Percentiles rank a stretch among this genome's conserved stretches.
phyloP scores from a whole-genome alignment of 2,888 invertebrate species.

The Cactoblastis cactorum region DNA sequence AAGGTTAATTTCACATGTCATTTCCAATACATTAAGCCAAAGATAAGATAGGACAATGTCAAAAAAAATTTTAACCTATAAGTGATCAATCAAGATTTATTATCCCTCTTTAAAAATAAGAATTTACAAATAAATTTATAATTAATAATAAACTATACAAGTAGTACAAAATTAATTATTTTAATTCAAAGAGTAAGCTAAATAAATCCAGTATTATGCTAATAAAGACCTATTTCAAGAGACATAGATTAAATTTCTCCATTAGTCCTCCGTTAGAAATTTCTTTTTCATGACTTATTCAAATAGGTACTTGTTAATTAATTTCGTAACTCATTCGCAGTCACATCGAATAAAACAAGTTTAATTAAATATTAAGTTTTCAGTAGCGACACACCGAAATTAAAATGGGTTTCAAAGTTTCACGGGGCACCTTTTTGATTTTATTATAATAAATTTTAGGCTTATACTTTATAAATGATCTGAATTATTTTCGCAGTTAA shows the following conservation, averaged over 20 bases:
- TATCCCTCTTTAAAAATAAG: no score
- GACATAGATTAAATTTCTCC: conserved; percentile 68
- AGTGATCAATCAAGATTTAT: no score
- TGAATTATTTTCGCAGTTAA: no score
- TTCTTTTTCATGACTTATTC: conserved; percentile 62
- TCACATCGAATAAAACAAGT: conserved; percentile 69
- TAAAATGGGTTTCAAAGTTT: conserved; percentile 16
- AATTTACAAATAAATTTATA: no score
- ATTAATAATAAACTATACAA: no score
- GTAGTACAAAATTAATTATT: neutral
- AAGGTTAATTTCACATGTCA: no score
- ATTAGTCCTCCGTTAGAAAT: conserved; percentile 51
- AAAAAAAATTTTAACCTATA: no score
- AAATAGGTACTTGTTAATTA: conserved; percentile 59
- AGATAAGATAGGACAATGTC: no score
- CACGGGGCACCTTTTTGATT: neutral
- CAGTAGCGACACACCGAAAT: conserved; percentile 41
- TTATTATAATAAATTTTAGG: neutral
- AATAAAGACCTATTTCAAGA: conserved; percentile 39
- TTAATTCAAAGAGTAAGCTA: neutral
- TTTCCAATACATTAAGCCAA: no score
- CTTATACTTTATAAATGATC: neutral
- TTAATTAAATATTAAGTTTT: conserved; percentile 64
- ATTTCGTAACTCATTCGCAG: conserved; percentile 66
- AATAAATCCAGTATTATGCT: neutral